Evolutionary conservation across 2,888 invertebrate species (phyloP).

Genomic region (Periphyllus acericola): DNA sequence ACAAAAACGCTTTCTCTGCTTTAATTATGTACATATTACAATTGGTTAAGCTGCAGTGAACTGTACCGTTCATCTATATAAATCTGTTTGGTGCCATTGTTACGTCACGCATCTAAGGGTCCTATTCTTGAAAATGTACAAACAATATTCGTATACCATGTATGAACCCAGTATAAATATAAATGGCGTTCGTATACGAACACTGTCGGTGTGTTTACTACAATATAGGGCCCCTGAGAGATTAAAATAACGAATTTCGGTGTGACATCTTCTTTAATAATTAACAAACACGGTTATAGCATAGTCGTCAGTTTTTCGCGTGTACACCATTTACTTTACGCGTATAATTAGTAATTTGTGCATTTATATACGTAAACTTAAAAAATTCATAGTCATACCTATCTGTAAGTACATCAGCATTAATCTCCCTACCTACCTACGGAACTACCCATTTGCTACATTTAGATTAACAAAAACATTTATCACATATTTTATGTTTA

Average conservation of each 20-base stretch:
- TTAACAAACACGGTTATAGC: conserved; percentile 39
- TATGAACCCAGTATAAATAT: conserved; percentile 34
- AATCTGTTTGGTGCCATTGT: background rate
- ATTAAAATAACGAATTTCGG: conserved; percentile 33
- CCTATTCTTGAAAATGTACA: background rate
- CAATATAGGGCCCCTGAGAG: conserved; percentile 31
- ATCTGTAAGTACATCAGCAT: background rate
- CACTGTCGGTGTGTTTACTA: background rate
- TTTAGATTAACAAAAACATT: no score
- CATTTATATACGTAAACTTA: background rate
- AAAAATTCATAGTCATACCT: conserved; percentile 26
- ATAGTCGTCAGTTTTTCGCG: conserved; percentile 20
- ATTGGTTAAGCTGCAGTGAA: background rate
- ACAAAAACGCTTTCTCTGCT: no score
- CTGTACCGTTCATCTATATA: background rate
- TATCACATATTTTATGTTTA: no score
- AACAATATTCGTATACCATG: background rate
- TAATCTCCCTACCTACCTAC: background rate
- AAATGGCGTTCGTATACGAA: conserved; percentile 14
- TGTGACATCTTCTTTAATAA: conserved; percentile 44
- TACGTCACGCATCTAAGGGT: background rate
- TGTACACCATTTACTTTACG: conserved; percentile 7
- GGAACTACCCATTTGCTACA: no score
- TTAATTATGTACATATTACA: no score
- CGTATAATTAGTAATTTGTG: conserved; percentile 27